Conservation (phyloP, 2,797 vertebrate genomes). For the Platyrinchus mystaceus region DNA sequence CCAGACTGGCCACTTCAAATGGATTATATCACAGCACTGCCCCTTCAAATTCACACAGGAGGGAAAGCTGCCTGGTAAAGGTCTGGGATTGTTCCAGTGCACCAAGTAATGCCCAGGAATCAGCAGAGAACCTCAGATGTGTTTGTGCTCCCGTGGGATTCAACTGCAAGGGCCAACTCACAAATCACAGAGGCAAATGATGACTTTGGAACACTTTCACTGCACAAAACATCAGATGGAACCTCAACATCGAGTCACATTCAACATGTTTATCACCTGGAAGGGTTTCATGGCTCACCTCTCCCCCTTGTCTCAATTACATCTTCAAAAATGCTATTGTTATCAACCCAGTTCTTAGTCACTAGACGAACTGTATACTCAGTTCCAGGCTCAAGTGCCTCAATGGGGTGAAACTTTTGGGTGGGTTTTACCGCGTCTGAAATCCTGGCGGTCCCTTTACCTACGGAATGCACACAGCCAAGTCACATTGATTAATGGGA, state of each 20-base stretch:
- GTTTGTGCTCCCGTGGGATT: not conserved
- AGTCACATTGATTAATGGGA: slow-evolving; percentile 39
- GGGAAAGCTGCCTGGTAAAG: not conserved
- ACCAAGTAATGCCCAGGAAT: not conserved
- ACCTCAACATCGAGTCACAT: not conserved
- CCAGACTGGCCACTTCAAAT: not conserved
- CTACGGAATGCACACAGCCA: slow-evolving; percentile 82
- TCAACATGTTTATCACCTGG: not conserved
- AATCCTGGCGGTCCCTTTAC: slow-evolving; percentile 85
- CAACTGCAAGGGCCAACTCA: not conserved
- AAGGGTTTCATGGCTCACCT: slow-evolving; percentile 81
- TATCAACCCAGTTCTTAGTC: slow-evolving; percentile 88
- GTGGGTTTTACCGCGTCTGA: slow-evolving; percentile 85
- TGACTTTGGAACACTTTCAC: not conserved
- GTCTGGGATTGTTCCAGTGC: not conserved
- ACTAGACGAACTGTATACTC: slow-evolving; percentile 87
- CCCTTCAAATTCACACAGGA: not conserved
- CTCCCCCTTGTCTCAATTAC: slow-evolving; percentile 86
- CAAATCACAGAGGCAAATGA: not conserved
- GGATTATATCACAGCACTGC: not conserved
- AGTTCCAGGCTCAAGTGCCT: slow-evolving; percentile 84
- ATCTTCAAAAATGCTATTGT: slow-evolving; percentile 93
- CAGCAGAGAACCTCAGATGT: not conserved
- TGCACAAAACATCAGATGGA: not conserved
- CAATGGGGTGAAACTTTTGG: slow-evolving; percentile 84